phyloP scores from a whole-genome alignment of 2,888 invertebrate genomes.

The Eristalinus aeneus region DNA sequence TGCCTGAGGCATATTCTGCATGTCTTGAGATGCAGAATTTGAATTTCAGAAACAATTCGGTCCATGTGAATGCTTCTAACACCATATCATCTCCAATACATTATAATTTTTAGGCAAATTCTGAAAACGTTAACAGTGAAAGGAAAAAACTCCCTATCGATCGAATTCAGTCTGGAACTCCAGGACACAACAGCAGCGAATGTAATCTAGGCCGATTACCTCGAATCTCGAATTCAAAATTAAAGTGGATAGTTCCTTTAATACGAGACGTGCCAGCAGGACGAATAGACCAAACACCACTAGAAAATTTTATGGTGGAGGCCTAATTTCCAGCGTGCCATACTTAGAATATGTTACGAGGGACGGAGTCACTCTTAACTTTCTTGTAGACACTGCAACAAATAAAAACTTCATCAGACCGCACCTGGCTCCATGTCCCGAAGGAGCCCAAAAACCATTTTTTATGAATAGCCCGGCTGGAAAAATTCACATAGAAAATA shows the following conservation, averaged over 20 bases:
- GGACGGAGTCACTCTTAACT: too few relatives aligned
- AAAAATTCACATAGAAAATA: too few relatives aligned
- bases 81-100: neutral
- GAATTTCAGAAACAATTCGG: slow-evolving; percentile 1
- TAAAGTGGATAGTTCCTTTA: neutral
- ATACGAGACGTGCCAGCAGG: too few relatives aligned
- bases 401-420: too few relatives aligned
- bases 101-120: neutral
- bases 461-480: too few relatives aligned
- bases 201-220: too few relatives aligned
- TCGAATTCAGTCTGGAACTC: neutral
- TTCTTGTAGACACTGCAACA: too few relatives aligned
- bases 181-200: neutral
- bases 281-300: too few relatives aligned
- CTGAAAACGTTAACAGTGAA: neutral
- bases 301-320: slow-evolving; percentile 6
- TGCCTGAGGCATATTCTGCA: too few relatives aligned
- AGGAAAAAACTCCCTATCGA: neutral
- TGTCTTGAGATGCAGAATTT: slow-evolving; percentile 57
- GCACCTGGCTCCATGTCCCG: too few relatives aligned
- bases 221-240: neutral
- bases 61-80: slow-evolving; percentile 13
- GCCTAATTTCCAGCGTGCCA: slow-evolving; percentile 4
- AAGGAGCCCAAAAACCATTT: too few relatives aligned
- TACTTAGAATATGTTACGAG: neutral